Percentiles rank a stretch among this genome's conserved stretches.
phyloP scores from a whole-genome alignment of 2,888 invertebrate genomes.

The Tachina fera region DNA sequence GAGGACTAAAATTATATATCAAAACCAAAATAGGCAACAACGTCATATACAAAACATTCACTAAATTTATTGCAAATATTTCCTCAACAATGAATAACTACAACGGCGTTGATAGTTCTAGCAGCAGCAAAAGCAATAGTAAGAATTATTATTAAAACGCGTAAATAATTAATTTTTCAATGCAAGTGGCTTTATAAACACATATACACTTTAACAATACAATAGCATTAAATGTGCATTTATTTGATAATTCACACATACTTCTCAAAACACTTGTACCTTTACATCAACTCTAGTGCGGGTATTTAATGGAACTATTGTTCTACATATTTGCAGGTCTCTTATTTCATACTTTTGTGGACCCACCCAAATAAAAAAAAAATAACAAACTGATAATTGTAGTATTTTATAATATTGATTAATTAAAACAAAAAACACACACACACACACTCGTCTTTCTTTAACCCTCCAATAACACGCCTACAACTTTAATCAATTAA shows the following conservation, averaged over 20 bases:
- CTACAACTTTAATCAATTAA: not conserved
- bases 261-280: not conserved
- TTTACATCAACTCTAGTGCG: constrained; percentile 22
- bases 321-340: not conserved
- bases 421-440: not conserved
- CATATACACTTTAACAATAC: constrained; percentile 43
- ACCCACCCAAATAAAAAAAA: not conserved
- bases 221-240: constrained; percentile 9
- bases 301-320: constrained; percentile 36
- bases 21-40: constrained; percentile 59
- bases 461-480: not conserved
- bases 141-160: constrained; percentile 73
- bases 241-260: not conserved
- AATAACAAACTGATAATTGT: constrained; percentile 22
- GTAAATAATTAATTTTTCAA: constrained; percentile 72
- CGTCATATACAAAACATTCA: constrained; percentile 75
- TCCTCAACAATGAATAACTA: constrained; percentile 80
- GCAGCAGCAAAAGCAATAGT: constrained; percentile 78
- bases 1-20: constrained; percentile 36
- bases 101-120: not conserved
- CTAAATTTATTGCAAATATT: constrained; percentile 82
- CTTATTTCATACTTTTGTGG: not conserved
- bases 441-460: not conserved
- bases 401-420: constrained; percentile 36
- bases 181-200: constrained; percentile 61